A percentile compares a stretch with the other conserved stretches of the same genome.
Conservation (phyloP, 2,797 vertebrate genomes). For the Phoxinus dragarum region DNA sequence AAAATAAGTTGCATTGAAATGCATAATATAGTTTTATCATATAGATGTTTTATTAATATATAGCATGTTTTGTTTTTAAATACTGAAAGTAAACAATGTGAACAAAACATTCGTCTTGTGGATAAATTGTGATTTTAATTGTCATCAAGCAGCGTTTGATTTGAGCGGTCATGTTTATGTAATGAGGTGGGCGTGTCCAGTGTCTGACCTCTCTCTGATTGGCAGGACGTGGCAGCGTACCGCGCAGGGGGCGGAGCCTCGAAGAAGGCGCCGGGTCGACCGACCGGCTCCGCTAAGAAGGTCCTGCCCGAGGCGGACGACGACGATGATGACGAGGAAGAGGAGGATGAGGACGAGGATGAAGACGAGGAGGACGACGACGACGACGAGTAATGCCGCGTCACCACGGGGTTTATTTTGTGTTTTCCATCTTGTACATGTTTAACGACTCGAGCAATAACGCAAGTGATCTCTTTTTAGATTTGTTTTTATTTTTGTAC, state of each 20-base stretch:
- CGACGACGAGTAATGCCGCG: background rate
- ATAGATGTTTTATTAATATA: no score
- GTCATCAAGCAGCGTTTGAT: no score
- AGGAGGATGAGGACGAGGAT: fast-evolving
- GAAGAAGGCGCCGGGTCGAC: slow-evolving; percentile 49
- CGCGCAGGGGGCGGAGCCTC: slow-evolving; percentile 35
- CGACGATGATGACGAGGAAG: fast-evolving
- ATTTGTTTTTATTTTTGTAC: slow-evolving; percentile 58
- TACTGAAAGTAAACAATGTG: no score
- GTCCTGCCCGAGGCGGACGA: slow-evolving; percentile 20
- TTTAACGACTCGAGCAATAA: slow-evolving; percentile 53
- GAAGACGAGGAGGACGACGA: slow-evolving; percentile 52
- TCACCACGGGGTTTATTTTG: slow-evolving; percentile 12
- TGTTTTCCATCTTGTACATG: slow-evolving; percentile 27
- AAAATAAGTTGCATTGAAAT: no score
- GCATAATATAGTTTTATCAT: no score
- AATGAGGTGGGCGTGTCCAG: slow-evolving; percentile 28
- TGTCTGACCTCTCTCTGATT: background rate
- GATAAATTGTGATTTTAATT: no score
- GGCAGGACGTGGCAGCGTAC: slow-evolving; percentile 54
- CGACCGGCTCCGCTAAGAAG: slow-evolving; percentile 43
- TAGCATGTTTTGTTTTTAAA: no score
- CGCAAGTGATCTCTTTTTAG: slow-evolving; percentile 36
- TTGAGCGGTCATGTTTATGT: background rate
- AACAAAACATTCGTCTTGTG: no score